Base-by-base conservation (phyloP, 2,113 vertebrate genomes). In the Neotoma lepida region DNA sequence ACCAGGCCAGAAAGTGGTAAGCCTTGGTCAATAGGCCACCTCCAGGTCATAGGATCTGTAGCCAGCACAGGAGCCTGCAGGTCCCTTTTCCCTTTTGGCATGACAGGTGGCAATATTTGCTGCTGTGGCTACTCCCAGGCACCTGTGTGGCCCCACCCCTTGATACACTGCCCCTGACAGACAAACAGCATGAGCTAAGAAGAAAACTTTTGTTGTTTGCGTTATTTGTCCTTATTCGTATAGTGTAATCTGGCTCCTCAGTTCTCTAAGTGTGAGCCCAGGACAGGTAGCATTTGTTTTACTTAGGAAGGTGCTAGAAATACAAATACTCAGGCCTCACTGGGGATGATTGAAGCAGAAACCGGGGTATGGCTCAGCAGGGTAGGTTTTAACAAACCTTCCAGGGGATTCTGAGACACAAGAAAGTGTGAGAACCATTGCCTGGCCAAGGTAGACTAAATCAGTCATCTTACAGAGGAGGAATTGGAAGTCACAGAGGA, bases 21-120 rank as follows among this genome's bases (percentile, higher is more conserved):
- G 18, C 35, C 1, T 0, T 2, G 41, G 44, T 66, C 14, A 58
- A 15, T 14, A 6, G 0, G 5, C 30, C 46, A 39, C 22, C 12
- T 61, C 46, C 6, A 1, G 39, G 28, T 63, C 33, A 70, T 26
- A 12, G 1, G 24, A 30, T 1, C 33, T 18, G 0, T 20, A 8
- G 68, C 39, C 35, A 41, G 73, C 22, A 63, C 61, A 6, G 24
- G 46, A 35, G n/a, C 24, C 24, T 58, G 18, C 17, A 46, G n/a
- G 39, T 58, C 66, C 68, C 71, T 30, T 64, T 15, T 46, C 58
- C 20, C 33, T 61, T 3, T 82, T 6, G 87, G 39, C 26, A 1
- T 1, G 9, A 41, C 2, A 2, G 68, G 18, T 12, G 4, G 41
- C n/a, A 9, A 1, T 3, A 20, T 18, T 64, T 28, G 74, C 66